These are phyloP conservation scores for Caenorhabditis plicata DNA, from an alignment of 2,888 invertebrate species.

Conservation along the genomic window DNA sequence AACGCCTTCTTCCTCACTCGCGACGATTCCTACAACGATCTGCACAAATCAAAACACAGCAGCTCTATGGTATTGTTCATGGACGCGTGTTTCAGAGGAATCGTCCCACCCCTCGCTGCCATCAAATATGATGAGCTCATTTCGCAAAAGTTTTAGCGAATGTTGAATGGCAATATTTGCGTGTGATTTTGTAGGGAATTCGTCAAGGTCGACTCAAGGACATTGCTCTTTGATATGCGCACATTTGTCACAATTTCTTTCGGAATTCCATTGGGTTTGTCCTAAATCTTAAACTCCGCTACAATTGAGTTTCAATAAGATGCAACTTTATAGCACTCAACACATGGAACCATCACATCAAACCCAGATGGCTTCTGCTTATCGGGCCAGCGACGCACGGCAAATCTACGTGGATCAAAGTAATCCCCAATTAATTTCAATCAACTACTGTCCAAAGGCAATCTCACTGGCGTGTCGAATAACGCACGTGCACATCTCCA, in stretches of 20 bases:
- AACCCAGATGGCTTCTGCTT: conserved; percentile 29
- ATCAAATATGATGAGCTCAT: conserved; percentile 12
- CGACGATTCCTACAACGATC: not conserved
- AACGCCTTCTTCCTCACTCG: conserved; percentile 13
- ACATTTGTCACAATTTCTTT: conserved; percentile 14
- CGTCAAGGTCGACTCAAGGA: conserved; percentile 9
- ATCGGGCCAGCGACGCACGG: conserved; percentile 34
- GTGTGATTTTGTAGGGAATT: conserved; percentile 1
- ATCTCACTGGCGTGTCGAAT: conserved; percentile 31
- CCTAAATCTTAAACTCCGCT: no score
- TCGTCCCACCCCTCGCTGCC: conserved; percentile 14
- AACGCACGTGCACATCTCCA: conserved; percentile 28
- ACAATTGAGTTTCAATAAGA: no score
- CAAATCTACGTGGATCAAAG: conserved; percentile 41
- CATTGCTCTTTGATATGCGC: conserved; percentile 20
- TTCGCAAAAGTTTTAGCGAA: conserved; percentile 5
- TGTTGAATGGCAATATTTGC: not conserved
- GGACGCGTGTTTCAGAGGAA: conserved; percentile 28
- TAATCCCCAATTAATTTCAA: no score
- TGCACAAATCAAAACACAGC: no score
- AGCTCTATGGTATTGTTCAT: conserved; percentile 13
- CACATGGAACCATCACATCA: not conserved
- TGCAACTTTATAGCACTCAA: not conserved
- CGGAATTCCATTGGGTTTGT: conserved; percentile 19
- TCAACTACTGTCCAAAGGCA: no score